Conservation (phyloP, 2,888 invertebrate genomes). For the Anticlea derivata region DNA sequence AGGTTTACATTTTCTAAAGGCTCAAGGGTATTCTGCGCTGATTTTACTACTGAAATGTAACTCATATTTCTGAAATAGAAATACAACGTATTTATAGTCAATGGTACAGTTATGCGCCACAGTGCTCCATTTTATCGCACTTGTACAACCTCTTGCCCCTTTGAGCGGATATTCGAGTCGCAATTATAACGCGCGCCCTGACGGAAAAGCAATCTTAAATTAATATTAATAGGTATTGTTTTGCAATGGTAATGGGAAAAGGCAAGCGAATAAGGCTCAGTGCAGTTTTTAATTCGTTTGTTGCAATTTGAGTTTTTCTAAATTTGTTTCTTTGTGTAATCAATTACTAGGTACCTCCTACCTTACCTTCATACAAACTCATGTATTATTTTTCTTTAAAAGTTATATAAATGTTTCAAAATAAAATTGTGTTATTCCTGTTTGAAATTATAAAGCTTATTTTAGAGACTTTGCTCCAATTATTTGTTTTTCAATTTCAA, state of each 20-base stretch:
- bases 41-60: too few relatives aligned
- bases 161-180: conserved; percentile 30
- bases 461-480: conserved; percentile 1
- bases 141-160: conserved; percentile 23
- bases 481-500: conserved; percentile 7
- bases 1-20: too few relatives aligned
- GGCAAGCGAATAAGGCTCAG: conserved; percentile 13
- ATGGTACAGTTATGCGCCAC: conserved; percentile 9
- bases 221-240: conserved; percentile 32
- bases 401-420: too few relatives aligned
- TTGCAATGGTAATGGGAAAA: conserved; percentile 16
- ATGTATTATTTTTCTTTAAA: too few relatives aligned
- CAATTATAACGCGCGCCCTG: conserved; percentile 26
- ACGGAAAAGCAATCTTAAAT: conserved; percentile 28
- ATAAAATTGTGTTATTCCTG: neutral
- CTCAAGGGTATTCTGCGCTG: too few relatives aligned
- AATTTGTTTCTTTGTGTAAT: too few relatives aligned
- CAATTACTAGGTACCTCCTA: too few relatives aligned
- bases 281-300: conserved; percentile 12
- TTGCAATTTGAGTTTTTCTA: conserved; percentile 11
- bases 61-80: too few relatives aligned
- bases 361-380: too few relatives aligned
- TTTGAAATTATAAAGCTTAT: neutral
- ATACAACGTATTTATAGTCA: neutral
- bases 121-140: conserved; percentile 17